Conservation (phyloP, 2,888 invertebrate genomes). For the Pseudeuparius sepicola region DNA sequence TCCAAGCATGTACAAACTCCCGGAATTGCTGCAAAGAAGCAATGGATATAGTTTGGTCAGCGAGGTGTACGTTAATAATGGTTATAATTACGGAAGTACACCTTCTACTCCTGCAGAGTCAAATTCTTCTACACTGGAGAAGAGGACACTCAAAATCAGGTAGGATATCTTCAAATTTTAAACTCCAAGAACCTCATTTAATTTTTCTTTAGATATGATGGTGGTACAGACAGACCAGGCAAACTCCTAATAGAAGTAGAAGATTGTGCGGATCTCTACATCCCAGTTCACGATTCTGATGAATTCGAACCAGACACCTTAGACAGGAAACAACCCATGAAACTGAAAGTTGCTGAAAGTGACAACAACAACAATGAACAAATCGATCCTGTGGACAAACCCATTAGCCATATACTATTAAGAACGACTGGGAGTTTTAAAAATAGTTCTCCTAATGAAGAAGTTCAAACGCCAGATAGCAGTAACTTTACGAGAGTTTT, state of each 20-base stretch:
- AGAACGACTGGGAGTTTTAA: slow-evolving; percentile 63
- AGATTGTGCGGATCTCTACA: slow-evolving; percentile 68
- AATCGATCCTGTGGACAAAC: slow-evolving; percentile 47
- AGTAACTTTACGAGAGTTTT: slow-evolving; percentile 43
- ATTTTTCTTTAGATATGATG: too few species aligned
- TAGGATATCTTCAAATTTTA: too few species aligned
- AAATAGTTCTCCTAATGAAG: slow-evolving; percentile 35
- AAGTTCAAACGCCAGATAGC: slow-evolving; percentile 12
- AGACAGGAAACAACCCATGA: slow-evolving; percentile 44
- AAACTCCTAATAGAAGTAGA: slow-evolving; percentile 77
- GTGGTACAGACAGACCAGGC: slow-evolving; percentile 56
- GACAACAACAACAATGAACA: slow-evolving; percentile 34
- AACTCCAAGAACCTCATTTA: too few species aligned
- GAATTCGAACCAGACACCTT: slow-evolving; percentile 80
- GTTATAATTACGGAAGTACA: slow-evolving; percentile 53
- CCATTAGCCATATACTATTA: slow-evolving; percentile 49
- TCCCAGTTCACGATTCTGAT: slow-evolving; percentile 68
- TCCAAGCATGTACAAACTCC: slow-evolving; percentile 41
- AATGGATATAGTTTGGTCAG: slow-evolving; percentile 60
- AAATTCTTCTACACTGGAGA: slow-evolving; percentile 44
- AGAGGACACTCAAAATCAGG: slow-evolving; percentile 35
- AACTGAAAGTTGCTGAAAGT: too few species aligned
- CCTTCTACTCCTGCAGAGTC: slow-evolving; percentile 50
- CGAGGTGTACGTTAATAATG: slow-evolving; percentile 71
- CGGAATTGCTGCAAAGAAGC: slow-evolving; percentile 40